A percentile compares a stretch with the other conserved stretches of the same genome.
Conservation (phyloP, 2,888 invertebrate species). For the Morinoia aosen region DNA sequence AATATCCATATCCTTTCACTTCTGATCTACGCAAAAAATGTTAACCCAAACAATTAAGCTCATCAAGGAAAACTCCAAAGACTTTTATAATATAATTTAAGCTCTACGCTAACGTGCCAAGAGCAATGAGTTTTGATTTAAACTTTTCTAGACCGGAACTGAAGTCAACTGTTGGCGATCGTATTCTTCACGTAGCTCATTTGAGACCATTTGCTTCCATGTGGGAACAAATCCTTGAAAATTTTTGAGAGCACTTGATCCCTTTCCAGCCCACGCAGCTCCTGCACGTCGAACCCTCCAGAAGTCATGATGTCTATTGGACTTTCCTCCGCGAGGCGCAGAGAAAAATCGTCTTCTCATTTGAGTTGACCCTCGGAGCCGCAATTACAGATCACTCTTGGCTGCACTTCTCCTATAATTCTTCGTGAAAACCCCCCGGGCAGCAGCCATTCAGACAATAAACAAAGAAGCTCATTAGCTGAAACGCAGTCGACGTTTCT, state of each 20-base stretch:
- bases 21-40: too few relatives aligned
- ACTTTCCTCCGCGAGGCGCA: neutral
- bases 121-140: too few relatives aligned
- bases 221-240: neutral
- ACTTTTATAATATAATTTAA: too few relatives aligned
- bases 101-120: too few relatives aligned
- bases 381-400: conserved; percentile 30
- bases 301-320: neutral
- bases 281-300: neutral
- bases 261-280: neutral
- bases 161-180: too few relatives aligned
- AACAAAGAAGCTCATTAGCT: conserved; percentile 43
- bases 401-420: conserved; percentile 33
- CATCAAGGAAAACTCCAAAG: too few relatives aligned
- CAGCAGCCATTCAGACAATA: conserved; percentile 27
- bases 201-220: too few relatives aligned
- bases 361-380: neutral
- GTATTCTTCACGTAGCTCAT: too few relatives aligned
- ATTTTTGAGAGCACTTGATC: neutral
- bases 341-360: conserved; percentile 20
- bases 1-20: too few relatives aligned
- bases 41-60: too few relatives aligned
- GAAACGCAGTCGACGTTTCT: neutral
- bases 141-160: too few relatives aligned
- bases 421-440: neutral